A percentile compares a stretch with the other conserved stretches of the same genome.
These are phyloP conservation scores for Hapalemur alaotrensis DNA, from an alignment of 2,797 vertebrate species.

Conservation along the genomic window DNA sequence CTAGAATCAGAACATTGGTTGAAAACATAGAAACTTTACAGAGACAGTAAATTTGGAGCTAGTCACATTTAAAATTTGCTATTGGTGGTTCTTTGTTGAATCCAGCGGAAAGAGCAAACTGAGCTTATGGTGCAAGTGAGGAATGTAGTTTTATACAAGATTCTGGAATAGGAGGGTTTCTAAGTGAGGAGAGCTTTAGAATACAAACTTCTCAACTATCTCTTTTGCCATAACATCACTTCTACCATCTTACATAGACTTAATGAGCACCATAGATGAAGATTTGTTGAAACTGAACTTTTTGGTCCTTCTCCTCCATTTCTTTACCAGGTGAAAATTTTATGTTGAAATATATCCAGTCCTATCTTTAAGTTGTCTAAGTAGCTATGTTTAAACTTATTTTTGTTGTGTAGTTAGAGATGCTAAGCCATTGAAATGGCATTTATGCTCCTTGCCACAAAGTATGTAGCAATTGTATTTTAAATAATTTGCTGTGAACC, in stretches of 20 bases:
- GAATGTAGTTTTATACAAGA: background rate
- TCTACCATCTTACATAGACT: background rate
- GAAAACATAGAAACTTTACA: background rate
- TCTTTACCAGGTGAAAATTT: background rate
- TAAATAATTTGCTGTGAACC: background rate
- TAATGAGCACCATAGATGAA: background rate
- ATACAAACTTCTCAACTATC: background rate
- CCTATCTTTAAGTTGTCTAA: background rate
- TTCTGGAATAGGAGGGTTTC: background rate
- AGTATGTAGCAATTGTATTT: background rate
- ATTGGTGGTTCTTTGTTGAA: conserved; percentile 22
- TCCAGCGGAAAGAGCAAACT: conserved; percentile 11
- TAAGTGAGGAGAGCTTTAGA: background rate
- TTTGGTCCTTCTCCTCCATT: background rate
- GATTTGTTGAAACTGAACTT: conserved; percentile 14
- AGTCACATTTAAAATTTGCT: conserved; percentile 35
- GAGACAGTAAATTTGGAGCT: background rate
- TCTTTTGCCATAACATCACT: background rate
- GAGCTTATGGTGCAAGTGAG: conserved; percentile 1
- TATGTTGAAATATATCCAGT: background rate
- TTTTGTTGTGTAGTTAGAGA: background rate
- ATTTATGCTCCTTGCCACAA: background rate
- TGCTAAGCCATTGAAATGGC: background rate
- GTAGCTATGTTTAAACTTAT: background rate
- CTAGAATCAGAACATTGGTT: conserved; percentile 2